A percentile compares a stretch with the other conserved stretches of the same genome.
Evolutionary conservation across 2,888 invertebrate species (phyloP).

Genomic region (Tachina grossa): DNA sequence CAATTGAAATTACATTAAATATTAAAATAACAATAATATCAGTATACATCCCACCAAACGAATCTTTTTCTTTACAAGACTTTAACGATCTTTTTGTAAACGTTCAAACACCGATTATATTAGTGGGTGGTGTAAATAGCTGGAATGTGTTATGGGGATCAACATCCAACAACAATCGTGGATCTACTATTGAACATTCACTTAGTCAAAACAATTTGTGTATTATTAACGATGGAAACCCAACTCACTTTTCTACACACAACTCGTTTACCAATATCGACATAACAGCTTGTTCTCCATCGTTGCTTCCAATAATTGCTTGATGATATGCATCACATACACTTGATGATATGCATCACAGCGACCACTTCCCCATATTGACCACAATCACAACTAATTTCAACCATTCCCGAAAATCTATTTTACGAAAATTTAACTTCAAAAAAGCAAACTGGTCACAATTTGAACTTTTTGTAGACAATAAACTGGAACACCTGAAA

Average conservation of each 20-base stretch:
- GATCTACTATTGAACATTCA: background rate
- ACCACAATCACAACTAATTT: no score
- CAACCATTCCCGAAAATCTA: background rate
- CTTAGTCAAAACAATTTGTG: background rate
- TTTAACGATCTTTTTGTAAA: slow-evolving; percentile 12
- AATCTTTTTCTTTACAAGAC: slow-evolving; percentile 10
- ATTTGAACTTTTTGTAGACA: no score
- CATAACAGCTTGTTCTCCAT: no score
- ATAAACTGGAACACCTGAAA: background rate
- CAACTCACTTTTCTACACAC: background rate
- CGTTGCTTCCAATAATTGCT: no score
- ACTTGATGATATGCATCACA: no score
- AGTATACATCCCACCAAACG: background rate
- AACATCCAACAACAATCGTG: background rate
- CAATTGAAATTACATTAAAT: background rate
- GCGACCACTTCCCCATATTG: no score
- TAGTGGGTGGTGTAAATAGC: background rate
- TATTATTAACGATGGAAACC: background rate
- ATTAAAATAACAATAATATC: no score
- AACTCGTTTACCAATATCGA: no score
- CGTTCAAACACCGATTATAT: background rate
- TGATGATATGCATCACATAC: no score
- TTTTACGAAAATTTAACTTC: no score
- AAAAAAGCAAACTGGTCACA: no score
- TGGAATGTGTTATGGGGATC: slow-evolving; percentile 43